Conservation (phyloP, 2,888 invertebrate genomes). For the Candidula unifasciata region DNA sequence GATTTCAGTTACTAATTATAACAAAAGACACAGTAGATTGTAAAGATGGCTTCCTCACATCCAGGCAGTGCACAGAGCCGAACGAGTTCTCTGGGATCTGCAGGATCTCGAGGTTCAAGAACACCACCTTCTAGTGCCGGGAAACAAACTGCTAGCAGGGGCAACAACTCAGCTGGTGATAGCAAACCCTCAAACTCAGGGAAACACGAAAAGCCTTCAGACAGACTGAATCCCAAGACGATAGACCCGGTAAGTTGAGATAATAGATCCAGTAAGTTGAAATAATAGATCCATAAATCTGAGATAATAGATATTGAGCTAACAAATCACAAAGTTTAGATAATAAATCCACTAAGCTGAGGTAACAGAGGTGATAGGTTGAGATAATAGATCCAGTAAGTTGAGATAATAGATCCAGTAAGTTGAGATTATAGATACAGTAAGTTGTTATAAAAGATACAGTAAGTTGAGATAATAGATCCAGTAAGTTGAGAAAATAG, state of each 20-base stretch:
- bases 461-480: too few species aligned
- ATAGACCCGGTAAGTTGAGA: constrained; percentile 72
- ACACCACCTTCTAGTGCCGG: constrained; percentile 62
- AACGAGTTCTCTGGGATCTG: constrained; percentile 59
- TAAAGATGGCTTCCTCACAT: constrained; percentile 61
- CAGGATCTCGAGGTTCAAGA: constrained; percentile 58
- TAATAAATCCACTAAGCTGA: too few species aligned
- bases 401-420: too few species aligned
- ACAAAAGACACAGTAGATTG: neutral
- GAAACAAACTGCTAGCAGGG: constrained; percentile 40
- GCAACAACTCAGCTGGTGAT: constrained; percentile 27
- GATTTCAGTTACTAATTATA: neutral
- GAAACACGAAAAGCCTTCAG: constrained; percentile 50
- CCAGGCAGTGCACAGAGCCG: constrained; percentile 60
- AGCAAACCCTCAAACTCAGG: constrained; percentile 35
- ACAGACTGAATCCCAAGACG: constrained; percentile 75
- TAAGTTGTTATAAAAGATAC: too few species aligned
- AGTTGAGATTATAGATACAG: too few species aligned
- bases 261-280: too few species aligned
- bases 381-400: too few species aligned
- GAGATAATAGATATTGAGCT: too few species aligned
- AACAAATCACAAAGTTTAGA: too few species aligned
- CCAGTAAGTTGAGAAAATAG: too few species aligned
- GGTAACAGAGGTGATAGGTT: too few species aligned
- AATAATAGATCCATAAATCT: too few species aligned